Evolutionary conservation across 2,888 invertebrate species (phyloP).

Genomic region (Agrochola lota): DNA sequence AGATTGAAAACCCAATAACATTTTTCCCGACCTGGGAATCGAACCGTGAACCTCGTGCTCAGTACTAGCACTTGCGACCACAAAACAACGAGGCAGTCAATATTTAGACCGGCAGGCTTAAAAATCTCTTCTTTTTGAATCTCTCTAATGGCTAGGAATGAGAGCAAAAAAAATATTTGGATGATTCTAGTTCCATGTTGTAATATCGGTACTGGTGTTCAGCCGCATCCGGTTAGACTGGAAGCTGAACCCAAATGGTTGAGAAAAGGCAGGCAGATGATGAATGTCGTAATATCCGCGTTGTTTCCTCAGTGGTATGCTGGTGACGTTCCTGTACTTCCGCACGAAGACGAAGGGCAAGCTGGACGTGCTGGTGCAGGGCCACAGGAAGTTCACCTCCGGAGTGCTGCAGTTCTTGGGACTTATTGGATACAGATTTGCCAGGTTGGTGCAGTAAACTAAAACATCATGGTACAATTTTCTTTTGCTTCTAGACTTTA

Average conservation of each 20-base stretch:
- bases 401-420: slow-evolving; percentile 94
- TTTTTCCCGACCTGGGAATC: too few relatives aligned
- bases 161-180: neutral
- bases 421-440: slow-evolving; percentile 94
- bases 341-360: slow-evolving; percentile 94
- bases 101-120: neutral
- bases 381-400: slow-evolving; percentile 91
- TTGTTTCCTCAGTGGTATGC: slow-evolving; percentile 92
- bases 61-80: too few relatives aligned
- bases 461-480: neutral
- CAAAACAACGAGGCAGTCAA: too few relatives aligned
- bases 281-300: neutral
- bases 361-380: slow-evolving; percentile 92
- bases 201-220: neutral
- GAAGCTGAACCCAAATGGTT: too few relatives aligned
- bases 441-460: slow-evolving; percentile 87
- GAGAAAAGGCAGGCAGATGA: neutral
- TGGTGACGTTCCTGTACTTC: slow-evolving; percentile 96
- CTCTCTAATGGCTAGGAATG: neutral
- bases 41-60: too few relatives aligned
- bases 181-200: neutral
- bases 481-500: too few relatives aligned
- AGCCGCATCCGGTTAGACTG: too few relatives aligned
- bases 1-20: too few relatives aligned
- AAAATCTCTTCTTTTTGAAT: neutral